Conservation (phyloP, 64 coral and sea anemone species). For the Stichodactyla helianthus region DNA sequence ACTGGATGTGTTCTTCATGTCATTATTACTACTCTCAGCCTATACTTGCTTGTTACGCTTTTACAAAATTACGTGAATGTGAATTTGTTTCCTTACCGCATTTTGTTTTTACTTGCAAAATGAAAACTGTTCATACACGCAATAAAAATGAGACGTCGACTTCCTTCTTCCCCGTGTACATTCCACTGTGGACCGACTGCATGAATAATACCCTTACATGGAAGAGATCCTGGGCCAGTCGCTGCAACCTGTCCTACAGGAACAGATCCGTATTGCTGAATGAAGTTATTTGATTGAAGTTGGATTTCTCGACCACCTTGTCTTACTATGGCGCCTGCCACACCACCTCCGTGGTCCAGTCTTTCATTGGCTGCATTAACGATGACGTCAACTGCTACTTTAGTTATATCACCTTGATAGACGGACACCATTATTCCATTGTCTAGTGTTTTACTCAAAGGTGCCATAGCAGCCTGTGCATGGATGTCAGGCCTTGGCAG, state of each 20-base stretch:
- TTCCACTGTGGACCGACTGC: constrained; percentile 23
- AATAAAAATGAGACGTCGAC: background rate
- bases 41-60: no score
- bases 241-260: constrained; percentile 1
- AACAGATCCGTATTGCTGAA: background rate
- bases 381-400: constrained; percentile 31
- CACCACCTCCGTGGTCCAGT: constrained; percentile 25
- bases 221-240: constrained; percentile 27
- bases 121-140: constrained; percentile 16
- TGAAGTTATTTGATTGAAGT: background rate
- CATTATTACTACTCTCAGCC: no score
- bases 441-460: background rate
- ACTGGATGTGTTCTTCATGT: no score
- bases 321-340: constrained; percentile 20
- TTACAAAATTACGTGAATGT: no score
- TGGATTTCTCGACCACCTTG: constrained; percentile 41
- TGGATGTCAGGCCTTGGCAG: background rate
- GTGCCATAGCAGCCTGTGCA: background rate
- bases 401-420: constrained; percentile 48
- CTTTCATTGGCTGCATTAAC: constrained; percentile 51
- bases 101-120: background rate
- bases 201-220: constrained; percentile 38
- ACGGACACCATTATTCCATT: constrained; percentile 21
- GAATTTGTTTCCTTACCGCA: no score
- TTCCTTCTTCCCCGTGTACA: background rate